phyloP scores from a whole-genome alignment of 1,140 invertebrate species.

The Macrosteles quadrilineatus region DNA sequence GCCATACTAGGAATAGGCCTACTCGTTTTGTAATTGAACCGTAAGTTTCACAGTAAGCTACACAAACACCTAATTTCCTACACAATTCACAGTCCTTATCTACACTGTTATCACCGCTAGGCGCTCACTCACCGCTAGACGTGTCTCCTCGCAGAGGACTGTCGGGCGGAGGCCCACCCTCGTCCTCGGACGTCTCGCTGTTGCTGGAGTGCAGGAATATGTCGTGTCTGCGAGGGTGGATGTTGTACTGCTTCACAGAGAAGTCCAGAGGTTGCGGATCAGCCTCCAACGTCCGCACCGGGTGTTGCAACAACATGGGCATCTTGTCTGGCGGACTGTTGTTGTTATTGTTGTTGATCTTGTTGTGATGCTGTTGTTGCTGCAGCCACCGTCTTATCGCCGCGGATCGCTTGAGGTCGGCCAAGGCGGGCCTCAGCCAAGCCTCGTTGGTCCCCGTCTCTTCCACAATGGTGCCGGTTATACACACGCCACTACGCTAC shows the following conservation, averaged over 20 bases:
- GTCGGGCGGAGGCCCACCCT: constrained; percentile 36
- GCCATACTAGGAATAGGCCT: too few relatives aligned
- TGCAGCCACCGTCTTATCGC: constrained; percentile 38
- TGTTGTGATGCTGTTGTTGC: constrained; percentile 34
- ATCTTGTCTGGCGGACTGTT: constrained; percentile 35
- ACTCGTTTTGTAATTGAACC: too few relatives aligned
- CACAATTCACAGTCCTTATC: too few relatives aligned
- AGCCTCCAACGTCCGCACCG: constrained; percentile 30
- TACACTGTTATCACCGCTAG: background rate
- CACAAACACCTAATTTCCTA: too few relatives aligned
- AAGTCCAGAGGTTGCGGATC: constrained; percentile 42
- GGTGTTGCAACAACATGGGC: constrained; percentile 38
- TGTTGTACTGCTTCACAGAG: constrained; percentile 37
- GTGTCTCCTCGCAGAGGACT: constrained; percentile 32
- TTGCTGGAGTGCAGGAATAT: constrained; percentile 39
- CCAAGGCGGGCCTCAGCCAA: constrained; percentile 36
- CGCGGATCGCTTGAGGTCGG: constrained; percentile 38
- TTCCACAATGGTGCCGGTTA: constrained; percentile 33
- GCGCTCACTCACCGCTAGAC: constrained; percentile 13
- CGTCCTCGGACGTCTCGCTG: constrained; percentile 39
- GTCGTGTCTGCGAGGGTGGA: constrained; percentile 25
- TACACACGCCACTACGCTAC: background rate
- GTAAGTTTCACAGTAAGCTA: too few relatives aligned
- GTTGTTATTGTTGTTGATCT: constrained; percentile 41
- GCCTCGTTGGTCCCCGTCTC: constrained; percentile 28